Conservation (phyloP, 2,797 vertebrate species). For the Chloroceryle amazona region DNA sequence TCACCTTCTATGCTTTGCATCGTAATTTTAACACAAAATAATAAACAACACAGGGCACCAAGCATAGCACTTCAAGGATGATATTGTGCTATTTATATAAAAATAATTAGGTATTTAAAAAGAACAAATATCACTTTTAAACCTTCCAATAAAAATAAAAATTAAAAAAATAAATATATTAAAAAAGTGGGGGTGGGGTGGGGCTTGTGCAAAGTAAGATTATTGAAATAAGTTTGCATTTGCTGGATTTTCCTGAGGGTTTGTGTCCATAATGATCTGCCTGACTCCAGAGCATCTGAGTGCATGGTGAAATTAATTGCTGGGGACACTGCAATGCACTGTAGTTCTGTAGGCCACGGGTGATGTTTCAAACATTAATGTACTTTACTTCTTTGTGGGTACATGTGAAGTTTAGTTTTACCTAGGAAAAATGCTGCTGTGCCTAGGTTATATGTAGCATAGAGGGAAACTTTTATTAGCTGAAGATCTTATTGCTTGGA, state of each 20-base stretch:
- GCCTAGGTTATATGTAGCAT: background rate
- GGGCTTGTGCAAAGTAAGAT: conserved; percentile 22
- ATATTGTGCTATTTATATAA: conserved; percentile 70
- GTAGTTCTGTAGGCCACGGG: background rate
- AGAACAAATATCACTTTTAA: conserved; percentile 72
- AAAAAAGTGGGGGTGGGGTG: background rate
- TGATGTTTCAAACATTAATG: background rate
- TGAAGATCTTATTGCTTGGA: background rate
- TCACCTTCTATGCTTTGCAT: conserved; percentile 79
- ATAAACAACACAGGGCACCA: conserved; percentile 67
- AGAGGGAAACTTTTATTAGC: background rate
- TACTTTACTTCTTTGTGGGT: background rate
- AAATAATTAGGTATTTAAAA: conserved; percentile 80
- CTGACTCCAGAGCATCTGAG: conserved; percentile 42
- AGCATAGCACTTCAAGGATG: conserved; percentile 60
- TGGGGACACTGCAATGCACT: background rate
- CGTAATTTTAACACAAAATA: conserved; percentile 79
- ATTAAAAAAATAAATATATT: background rate
- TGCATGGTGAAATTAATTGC: conserved; percentile 9
- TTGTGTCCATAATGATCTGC: conserved; percentile 13
- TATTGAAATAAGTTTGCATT: conserved; percentile 71
- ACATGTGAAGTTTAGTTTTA: background rate
- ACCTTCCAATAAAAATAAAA: conserved; percentile 62
- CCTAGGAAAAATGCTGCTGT: background rate
- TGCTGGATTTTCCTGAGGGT: conserved; percentile 31